A percentile compares a stretch with the other conserved stretches of the same genome.
Conservation (phyloP, 2,888 invertebrate genomes). For the Melanophora roralis region DNA sequence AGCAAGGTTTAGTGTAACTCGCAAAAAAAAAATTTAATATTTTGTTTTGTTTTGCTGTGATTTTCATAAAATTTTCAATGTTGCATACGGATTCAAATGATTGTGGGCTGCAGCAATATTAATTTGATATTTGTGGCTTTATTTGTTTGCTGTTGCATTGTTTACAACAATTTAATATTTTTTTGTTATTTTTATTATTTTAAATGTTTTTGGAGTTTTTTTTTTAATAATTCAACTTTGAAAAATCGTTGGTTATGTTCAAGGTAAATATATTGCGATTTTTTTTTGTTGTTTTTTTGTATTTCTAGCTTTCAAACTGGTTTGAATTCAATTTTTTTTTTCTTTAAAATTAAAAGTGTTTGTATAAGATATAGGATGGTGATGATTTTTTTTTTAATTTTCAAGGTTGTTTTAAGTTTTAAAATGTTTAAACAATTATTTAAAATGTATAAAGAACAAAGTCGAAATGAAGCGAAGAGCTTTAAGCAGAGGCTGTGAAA, state of each 20-base stretch:
- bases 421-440: too few species aligned
- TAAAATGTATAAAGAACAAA: too few species aligned
- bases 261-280: conserved; percentile 52
- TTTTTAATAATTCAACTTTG: conserved; percentile 55
- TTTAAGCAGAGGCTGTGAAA: too few species aligned
- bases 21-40: conserved; percentile 58
- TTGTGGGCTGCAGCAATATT: conserved; percentile 58
- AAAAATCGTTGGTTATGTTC: conserved; percentile 63
- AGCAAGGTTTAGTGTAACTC: conserved; percentile 65
- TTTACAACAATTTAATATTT: conserved; percentile 28
- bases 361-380: too few species aligned
- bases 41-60: conserved; percentile 50
- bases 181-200: conserved; percentile 15
- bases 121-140: conserved; percentile 60
- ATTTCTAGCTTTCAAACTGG: conserved; percentile 41
- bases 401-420: too few species aligned
- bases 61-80: conserved; percentile 59
- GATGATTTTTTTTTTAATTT: too few species aligned
- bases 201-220: neutral
- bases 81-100: conserved; percentile 60
- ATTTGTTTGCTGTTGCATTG: conserved; percentile 30
- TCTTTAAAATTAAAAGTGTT: too few species aligned
- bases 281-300: conserved; percentile 42
- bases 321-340: conserved; percentile 24
- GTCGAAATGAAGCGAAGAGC: too few species aligned